Evolutionary conservation across 2,113 vertebrate genomes (phyloP), one percentile per base, ranked within the genome.

Genomic region (Bungarus multicinctus): DNA sequence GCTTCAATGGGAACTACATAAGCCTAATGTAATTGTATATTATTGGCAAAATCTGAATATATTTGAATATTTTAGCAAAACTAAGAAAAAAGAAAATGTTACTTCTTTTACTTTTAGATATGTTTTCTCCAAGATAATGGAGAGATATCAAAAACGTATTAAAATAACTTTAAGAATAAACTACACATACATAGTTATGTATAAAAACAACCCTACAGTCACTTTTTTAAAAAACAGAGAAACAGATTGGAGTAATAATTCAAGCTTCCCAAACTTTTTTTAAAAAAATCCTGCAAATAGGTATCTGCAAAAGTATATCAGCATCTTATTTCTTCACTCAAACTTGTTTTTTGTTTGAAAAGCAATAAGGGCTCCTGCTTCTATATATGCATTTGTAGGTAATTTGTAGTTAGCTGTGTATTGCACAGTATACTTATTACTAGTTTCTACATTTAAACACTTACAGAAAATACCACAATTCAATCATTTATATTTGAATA

Each of bases 401-500:
- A 64, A 50, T 23, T 39, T 90, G 23, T 52, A 60, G 58, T 74
- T 93, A 92, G 91, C 91, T 85, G 69, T 60, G 69, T n/a, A 39
- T 60, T 85, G 86, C 53, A 47, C 57, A 92, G 64, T 92, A 92
- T 2, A 6, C 94, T 94, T 53, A 53, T 94, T 94, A 93, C n/a
- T 1, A 16, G 20, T 94, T 96, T 96, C 53, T 90, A 93, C n/a
- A 88, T 53, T 96, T 81, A 94, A 94, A 92, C 52, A 12, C 50
- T 92, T 60, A 93, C 89, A 94, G 58, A 93, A 95, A 96, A 91
- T 86, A 95, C 81, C 2, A n/a, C 91, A 95, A 93, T 53, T 52
- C 92, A 94, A 94, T 96, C 91, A 95, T 89, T 89, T 30, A 87
- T 87, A 91, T 94, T 92, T 23, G 22, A 93, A 95, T 95, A 95